phyloP scores from a whole-genome alignment of 2,797 vertebrate genomes.

The Oreonectes daqikongensis region DNA sequence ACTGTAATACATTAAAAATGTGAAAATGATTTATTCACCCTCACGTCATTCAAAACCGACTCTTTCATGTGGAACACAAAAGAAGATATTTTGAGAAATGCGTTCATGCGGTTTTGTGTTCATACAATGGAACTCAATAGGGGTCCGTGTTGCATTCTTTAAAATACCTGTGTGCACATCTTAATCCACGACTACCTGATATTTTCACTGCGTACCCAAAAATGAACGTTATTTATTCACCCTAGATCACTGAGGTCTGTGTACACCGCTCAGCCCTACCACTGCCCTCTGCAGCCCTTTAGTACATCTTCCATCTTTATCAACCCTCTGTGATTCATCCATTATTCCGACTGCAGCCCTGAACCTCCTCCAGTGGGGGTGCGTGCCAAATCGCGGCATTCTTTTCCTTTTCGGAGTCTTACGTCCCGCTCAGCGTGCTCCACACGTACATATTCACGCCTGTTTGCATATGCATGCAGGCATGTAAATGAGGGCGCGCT shows the following conservation, averaged over 20 bases:
- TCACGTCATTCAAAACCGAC: no score
- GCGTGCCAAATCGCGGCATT: constrained; percentile 20
- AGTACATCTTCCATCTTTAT: constrained; percentile 31
- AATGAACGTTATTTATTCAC: constrained; percentile 1
- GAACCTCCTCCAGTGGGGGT: constrained; percentile 16
- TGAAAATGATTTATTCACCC: no score
- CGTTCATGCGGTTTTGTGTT: no score
- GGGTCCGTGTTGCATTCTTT: no score
- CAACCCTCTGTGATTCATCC: constrained; percentile 27
- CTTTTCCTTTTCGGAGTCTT: constrained; percentile 2
- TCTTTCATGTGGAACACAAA: no score
- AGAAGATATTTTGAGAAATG: no score
- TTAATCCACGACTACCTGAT: neutral
- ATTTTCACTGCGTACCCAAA: neutral
- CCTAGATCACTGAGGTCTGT: constrained; percentile 4
- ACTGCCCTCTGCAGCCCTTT: constrained; percentile 16
- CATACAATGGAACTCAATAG: no score
- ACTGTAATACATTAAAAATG: no score
- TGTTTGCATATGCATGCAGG: constrained; percentile 40
- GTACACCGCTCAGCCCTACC: neutral
- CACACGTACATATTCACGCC: constrained; percentile 25
- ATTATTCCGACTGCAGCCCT: constrained; percentile 27
- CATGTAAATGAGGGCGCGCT: constrained; percentile 31
- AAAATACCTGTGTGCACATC: no score
- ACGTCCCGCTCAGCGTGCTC: constrained; percentile 5